Evolutionary conservation across 2,797 vertebrate species (phyloP).

Genomic region (Discoglossus pictus): DNA sequence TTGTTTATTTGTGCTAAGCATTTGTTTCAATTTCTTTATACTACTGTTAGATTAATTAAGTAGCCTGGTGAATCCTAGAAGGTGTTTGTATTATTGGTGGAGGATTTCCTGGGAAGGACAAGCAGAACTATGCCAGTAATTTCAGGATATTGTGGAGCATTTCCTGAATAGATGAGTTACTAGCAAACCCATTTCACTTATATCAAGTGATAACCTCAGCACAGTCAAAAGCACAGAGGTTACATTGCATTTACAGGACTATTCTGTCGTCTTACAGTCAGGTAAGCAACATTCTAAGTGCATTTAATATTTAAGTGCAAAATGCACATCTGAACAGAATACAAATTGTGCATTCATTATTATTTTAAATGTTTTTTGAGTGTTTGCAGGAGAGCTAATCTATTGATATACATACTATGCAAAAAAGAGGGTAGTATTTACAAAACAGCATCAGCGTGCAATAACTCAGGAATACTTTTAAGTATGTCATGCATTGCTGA

Average conservation of each 20-base stretch:
- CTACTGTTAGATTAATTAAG: conserved; percentile 20
- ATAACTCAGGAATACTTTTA: too few species aligned
- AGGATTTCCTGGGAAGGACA: conserved; percentile 44
- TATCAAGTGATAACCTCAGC: not conserved
- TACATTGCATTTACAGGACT: not conserved
- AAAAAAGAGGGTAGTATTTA: too few species aligned
- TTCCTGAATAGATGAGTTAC: conserved; percentile 42
- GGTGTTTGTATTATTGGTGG: conserved; percentile 40
- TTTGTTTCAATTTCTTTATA: too few species aligned
- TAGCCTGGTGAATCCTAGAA: conserved; percentile 39
- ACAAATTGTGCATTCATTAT: not conserved
- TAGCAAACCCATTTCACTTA: conserved; percentile 32
- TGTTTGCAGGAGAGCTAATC: too few species aligned
- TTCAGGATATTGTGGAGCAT: conserved; percentile 43
- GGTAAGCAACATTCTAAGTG: conserved; percentile 27
- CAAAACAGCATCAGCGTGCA: too few species aligned
- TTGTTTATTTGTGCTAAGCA: too few species aligned
- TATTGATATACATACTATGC: too few species aligned
- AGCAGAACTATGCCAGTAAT: conserved; percentile 29
- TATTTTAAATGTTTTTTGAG: not conserved
- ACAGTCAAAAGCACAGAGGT: conserved; percentile 1
- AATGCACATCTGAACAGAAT: not conserved
- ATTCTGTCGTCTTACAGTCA: not conserved
- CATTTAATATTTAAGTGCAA: too few species aligned
- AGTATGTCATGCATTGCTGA: too few species aligned